phyloP scores from a whole-genome alignment of 2,888 invertebrate species.

The Brachycybe producta region DNA sequence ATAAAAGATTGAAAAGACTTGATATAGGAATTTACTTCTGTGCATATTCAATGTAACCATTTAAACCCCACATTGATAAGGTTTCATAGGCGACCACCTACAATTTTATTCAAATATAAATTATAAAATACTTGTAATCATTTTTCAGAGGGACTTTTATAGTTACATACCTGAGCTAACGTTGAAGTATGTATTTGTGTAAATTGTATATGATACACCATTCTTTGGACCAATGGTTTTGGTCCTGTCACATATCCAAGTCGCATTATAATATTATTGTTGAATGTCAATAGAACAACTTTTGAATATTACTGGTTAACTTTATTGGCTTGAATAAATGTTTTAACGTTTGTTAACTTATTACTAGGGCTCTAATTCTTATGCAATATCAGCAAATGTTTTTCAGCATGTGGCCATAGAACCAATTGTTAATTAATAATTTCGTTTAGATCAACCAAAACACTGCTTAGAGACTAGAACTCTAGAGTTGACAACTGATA shows the following conservation, averaged over 20 bases:
- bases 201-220: constrained; percentile 58
- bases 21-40: constrained; percentile 9
- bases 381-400: too few species aligned
- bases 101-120: not conserved
- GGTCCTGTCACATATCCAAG: constrained; percentile 62
- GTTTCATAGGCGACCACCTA: constrained; percentile 3
- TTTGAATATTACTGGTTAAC: too few species aligned
- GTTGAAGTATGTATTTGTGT: constrained; percentile 50
- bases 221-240: constrained; percentile 44
- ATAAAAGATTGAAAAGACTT: constrained; percentile 1
- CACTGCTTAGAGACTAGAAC: too few species aligned
- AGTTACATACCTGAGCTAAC: constrained; percentile 46
- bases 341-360: too few species aligned
- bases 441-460: too few species aligned
- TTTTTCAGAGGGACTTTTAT: not conserved
- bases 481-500: too few species aligned
- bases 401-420: too few species aligned
- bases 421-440: too few species aligned
- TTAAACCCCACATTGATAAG: constrained; percentile 9
- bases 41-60: constrained; percentile 4
- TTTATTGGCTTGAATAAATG: too few species aligned
- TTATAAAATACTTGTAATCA: not conserved
- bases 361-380: too few species aligned
- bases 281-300: too few species aligned
- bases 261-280: constrained; percentile 55